A percentile compares a stretch with the other conserved stretches of the same genome.
Evolutionary conservation across 2,113 vertebrate species (phyloP).

Genomic region (Mystacornis crossleyi): DNA sequence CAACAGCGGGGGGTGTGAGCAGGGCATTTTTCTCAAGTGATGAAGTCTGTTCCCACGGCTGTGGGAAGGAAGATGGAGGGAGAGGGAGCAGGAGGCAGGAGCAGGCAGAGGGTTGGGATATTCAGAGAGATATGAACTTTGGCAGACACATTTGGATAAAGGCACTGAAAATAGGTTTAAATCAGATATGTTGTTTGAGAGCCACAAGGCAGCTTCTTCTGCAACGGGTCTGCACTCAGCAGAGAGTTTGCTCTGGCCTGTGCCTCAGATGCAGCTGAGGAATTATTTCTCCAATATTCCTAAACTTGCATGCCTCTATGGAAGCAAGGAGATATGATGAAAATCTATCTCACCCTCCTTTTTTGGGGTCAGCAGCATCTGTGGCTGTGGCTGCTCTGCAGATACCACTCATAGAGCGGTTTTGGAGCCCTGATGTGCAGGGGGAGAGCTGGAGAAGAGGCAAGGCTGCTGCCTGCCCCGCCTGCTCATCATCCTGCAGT

Average conservation of each 20-base stretch:
- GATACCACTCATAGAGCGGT: background rate
- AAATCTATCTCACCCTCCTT: background rate
- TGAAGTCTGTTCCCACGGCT: slow-evolving; percentile 65
- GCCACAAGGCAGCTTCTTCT: background rate
- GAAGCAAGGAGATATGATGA: background rate
- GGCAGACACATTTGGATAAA: background rate
- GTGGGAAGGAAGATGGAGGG: slow-evolving; percentile 24
- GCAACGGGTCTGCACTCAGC: background rate
- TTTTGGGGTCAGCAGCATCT: background rate
- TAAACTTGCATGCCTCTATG: background rate
- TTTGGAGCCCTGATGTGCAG: background rate
- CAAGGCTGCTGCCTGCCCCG: background rate
- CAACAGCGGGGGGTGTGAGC: slow-evolving; percentile 48
- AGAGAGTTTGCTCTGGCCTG: background rate
- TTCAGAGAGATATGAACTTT: background rate
- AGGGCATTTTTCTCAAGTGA: slow-evolving; percentile 67
- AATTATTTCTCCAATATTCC: background rate
- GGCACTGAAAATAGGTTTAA: background rate
- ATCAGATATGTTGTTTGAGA: background rate
- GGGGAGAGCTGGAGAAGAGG: background rate
- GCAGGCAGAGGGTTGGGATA: background rate
- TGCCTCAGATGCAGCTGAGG: background rate
- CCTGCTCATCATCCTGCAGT: background rate
- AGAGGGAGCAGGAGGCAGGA: background rate
- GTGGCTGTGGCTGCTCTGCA: background rate